Evolutionary conservation across 2,888 invertebrate species (phyloP).

Genomic region (Drosophila suboccidentalis): DNA sequence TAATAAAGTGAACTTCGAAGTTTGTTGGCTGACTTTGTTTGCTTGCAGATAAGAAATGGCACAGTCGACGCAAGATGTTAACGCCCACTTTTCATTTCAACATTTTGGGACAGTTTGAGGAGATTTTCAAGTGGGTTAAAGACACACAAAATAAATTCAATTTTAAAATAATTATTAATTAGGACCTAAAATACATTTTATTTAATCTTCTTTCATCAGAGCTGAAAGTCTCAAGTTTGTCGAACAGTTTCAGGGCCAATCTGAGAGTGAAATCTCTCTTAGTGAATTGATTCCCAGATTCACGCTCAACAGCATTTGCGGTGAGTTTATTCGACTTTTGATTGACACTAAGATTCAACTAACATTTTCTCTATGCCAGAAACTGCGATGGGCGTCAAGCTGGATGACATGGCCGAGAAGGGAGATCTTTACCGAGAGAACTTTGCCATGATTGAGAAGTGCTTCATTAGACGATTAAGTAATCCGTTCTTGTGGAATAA

Average conservation of each 20-base stretch:
- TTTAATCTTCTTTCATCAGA: conserved; percentile 35
- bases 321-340: conserved; percentile 40
- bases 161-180: too few relatives aligned
- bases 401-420: conserved; percentile 56
- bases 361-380: conserved; percentile 48
- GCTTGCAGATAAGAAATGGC: conserved; percentile 78
- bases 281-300: conserved; percentile 78
- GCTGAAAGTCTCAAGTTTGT: conserved; percentile 79
- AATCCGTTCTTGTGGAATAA: conserved; percentile 68
- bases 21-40: not conserved
- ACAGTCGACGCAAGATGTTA: conserved; percentile 76
- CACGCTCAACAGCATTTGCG: conserved; percentile 80
- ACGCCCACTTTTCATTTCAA: conserved; percentile 83
- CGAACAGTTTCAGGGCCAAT: conserved; percentile 46
- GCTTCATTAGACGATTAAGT: conserved; percentile 64
- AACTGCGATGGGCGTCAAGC: conserved; percentile 79
- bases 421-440: conserved; percentile 75
- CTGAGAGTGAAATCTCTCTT: conserved; percentile 53
- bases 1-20: not conserved
- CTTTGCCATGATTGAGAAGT: conserved; percentile 71
- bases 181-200: too few relatives aligned
- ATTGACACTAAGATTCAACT: not conserved
- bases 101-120: conserved; percentile 76
- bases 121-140: conserved; percentile 76
- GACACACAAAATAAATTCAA: too few relatives aligned